A percentile compares a stretch with the other conserved stretches of the same genome.
phyloP scores from a whole-genome alignment of 2,797 vertebrate species.

The Choloepus didactylus region DNA sequence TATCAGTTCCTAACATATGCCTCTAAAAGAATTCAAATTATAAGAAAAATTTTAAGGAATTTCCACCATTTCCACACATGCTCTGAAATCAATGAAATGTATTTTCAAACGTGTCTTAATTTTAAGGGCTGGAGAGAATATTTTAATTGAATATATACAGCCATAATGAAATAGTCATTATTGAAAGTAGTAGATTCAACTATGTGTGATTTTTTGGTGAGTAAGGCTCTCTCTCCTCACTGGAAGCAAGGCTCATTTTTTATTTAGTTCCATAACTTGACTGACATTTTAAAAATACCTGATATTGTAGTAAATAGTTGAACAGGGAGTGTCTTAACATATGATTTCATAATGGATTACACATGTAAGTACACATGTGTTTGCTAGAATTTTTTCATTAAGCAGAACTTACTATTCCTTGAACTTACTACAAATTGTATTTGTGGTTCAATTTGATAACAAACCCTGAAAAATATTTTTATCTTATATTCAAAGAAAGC shows the following conservation, averaged over 20 bases:
- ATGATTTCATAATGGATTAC: neutral
- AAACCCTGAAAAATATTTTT: neutral
- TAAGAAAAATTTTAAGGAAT: neutral
- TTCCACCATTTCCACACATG: neutral
- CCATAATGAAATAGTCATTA: neutral
- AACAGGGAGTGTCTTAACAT: neutral
- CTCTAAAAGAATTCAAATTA: neutral
- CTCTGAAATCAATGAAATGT: neutral
- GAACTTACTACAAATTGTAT: neutral
- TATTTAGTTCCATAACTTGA: neutral
- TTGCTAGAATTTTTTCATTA: constrained; percentile 17
- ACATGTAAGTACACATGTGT: neutral
- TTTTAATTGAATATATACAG: neutral
- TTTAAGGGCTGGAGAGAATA: neutral
- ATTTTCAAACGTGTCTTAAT: neutral
- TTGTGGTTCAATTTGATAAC: neutral
- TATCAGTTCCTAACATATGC: neutral
- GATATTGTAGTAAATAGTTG: constrained; percentile 23
- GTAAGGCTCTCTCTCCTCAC: too few relatives aligned
- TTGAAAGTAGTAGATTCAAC: neutral
- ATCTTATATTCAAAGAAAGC: neutral
- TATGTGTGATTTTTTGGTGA: neutral
- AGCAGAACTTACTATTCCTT: neutral
- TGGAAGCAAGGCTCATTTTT: too few relatives aligned
- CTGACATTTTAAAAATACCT: neutral